A percentile compares a stretch with the other conserved stretches of the same genome.
Conservation (phyloP, 2,888 invertebrate genomes). For the Enchytraeus crypticus region DNA sequence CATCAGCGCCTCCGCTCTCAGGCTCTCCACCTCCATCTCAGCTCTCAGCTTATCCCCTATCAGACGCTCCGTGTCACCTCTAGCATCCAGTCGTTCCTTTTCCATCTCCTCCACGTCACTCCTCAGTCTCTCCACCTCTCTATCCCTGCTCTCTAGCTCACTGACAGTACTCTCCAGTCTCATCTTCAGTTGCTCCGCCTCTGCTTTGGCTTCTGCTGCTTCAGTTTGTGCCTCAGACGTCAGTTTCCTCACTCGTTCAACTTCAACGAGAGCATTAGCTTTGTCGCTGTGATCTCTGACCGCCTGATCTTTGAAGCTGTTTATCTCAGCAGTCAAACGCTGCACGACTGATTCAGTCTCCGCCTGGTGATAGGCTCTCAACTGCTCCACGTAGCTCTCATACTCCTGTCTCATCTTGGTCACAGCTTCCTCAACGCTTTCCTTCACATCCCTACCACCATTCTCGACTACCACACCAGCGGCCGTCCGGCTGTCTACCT, state of each 20-base stretch:
- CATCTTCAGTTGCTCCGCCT: too few species aligned
- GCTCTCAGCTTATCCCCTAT: not conserved
- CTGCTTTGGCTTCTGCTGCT: too few species aligned
- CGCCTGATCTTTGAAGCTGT: too few species aligned
- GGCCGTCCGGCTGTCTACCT: not conserved
- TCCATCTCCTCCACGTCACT: not conserved
- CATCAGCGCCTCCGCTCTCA: not conserved
- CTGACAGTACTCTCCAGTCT: too few species aligned
- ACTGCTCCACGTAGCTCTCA: not conserved
- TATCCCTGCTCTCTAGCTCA: too few species aligned
- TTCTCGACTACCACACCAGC: not conserved
- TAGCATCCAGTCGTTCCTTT: not conserved
- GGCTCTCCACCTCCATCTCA: not conserved
- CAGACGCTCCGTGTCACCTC: not conserved
- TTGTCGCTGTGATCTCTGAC: too few species aligned
- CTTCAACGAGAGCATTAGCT: too few species aligned
- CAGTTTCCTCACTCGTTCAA: too few species aligned
- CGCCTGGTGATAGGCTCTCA: not conserved
- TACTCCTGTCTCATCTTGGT: slow-evolving; percentile 1
- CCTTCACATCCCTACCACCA: too few species aligned
- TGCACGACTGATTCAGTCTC: not conserved
- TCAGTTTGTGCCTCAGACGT: too few species aligned
- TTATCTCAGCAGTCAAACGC: too few species aligned
- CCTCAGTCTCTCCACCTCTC: not conserved
- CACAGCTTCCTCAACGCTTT: not conserved